Evolutionary conservation across 2,797 vertebrate species (phyloP).

Genomic region (Spheniscus humboldti): DNA sequence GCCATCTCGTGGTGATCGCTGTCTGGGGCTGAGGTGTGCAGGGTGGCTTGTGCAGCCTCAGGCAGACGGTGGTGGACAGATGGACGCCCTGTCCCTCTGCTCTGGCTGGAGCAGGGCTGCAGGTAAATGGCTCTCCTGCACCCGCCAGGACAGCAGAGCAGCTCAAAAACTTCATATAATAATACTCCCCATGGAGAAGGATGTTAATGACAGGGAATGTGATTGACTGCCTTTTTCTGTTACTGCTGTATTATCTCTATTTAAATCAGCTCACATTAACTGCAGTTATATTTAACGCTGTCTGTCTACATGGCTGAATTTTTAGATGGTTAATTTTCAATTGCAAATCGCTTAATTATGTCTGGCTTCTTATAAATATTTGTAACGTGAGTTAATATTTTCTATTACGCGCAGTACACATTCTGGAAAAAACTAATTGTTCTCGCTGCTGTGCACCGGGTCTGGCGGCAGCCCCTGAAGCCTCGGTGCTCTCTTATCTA

Average conservation of each 20-base stretch:
- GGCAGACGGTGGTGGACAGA: neutral
- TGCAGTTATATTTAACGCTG: neutral
- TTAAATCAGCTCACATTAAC: conserved; percentile 10
- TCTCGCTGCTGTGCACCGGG: neutral
- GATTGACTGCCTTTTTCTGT: conserved; percentile 8
- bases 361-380: conserved; percentile 44
- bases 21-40: neutral
- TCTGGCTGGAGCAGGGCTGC: neutral
- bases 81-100: fast-evolving
- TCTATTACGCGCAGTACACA: neutral
- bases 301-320: neutral
- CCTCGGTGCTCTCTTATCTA: neutral
- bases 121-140: neutral
- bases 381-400: neutral
- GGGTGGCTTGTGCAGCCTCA: neutral
- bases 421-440: neutral
- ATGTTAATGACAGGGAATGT: neutral
- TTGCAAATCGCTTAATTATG: neutral
- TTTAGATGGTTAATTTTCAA: conserved; percentile 40
- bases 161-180: neutral
- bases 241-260: neutral
- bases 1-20: neutral
- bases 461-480: neutral
- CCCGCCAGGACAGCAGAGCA: neutral
- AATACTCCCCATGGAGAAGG: neutral